phyloP scores from a whole-genome alignment of 2,113 vertebrate genomes.

The Podarcis raffonei region DNA sequence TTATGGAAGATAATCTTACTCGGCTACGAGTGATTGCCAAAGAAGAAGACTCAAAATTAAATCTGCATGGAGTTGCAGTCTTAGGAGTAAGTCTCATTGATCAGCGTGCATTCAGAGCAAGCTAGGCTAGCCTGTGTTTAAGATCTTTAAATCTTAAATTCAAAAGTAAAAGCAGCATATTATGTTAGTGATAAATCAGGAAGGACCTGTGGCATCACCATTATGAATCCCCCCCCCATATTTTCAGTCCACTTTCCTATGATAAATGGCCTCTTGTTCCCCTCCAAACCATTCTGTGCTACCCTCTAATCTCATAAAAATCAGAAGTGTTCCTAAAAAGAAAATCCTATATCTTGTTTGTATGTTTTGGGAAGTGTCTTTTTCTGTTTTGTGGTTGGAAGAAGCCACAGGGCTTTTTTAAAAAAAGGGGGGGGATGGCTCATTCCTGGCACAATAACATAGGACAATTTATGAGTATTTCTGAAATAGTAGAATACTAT shows the following conservation, averaged over 20 bases:
- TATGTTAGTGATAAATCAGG: background rate
- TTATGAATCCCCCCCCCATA: background rate
- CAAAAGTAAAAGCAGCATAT: background rate
- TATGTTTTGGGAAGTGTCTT: conserved; percentile 25
- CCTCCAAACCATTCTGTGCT: background rate
- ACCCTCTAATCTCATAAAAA: conserved; percentile 31
- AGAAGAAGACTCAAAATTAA: background rate
- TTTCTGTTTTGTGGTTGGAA: conserved; percentile 49
- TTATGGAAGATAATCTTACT: too few relatives aligned
- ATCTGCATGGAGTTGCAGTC: background rate
- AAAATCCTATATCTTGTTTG: conserved; percentile 27
- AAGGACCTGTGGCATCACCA: background rate
- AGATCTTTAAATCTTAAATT: background rate
- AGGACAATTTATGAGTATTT: conserved; percentile 50
- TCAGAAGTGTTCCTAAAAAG: conserved; percentile 32
- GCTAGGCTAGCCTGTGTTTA: background rate
- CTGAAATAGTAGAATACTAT: conserved; percentile 44
- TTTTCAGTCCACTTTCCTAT: conserved; percentile 3
- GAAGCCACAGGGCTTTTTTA: conserved; percentile 24
- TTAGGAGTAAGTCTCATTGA: background rate
- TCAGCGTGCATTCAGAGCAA: background rate
- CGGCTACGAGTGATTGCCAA: too few relatives aligned
- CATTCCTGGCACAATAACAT: conserved; percentile 11
- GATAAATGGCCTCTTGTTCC: background rate
- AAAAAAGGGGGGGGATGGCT: background rate